These are phyloP conservation scores for Crenichthys baileyi DNA, from an alignment of 2,797 vertebrate species.

Conservation along the genomic window DNA sequence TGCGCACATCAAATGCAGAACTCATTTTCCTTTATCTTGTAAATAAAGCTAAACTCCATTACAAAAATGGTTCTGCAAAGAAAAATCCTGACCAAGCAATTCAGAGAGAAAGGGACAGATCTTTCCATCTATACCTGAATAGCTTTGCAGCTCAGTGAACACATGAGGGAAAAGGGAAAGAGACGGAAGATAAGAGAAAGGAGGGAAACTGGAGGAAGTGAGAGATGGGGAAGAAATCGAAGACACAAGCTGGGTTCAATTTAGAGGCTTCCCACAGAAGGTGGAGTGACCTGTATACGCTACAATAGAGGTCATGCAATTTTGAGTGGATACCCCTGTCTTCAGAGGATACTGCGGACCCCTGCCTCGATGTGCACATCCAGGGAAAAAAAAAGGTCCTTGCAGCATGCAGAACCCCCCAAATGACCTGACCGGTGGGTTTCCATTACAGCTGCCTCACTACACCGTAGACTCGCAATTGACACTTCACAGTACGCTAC, in stretches of 20 bases:
- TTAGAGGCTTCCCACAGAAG: conserved; percentile 84
- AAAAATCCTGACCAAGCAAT: conserved; percentile 81
- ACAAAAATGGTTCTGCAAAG: conserved; percentile 73
- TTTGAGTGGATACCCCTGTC: conserved; percentile 79
- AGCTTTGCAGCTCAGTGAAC: conserved; percentile 85
- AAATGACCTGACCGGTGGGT: conserved; percentile 77
- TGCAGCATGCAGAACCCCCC: conserved; percentile 71
- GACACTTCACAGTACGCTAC: conserved; percentile 71
- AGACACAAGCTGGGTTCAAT: conserved; percentile 87
- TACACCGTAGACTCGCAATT: conserved; percentile 66
- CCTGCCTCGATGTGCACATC: conserved; percentile 77
- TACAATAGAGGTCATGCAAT: conserved; percentile 85
- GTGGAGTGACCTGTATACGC: conserved; percentile 81
- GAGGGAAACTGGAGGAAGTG: conserved; percentile 70
- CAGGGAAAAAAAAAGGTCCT: conserved; percentile 78
- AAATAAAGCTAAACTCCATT: conserved; percentile 83
- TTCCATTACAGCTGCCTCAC: conserved; percentile 78
- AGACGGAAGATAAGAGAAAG: conserved; percentile 76
- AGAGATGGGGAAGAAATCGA: conserved; percentile 76
- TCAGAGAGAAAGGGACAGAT: conserved; percentile 77
- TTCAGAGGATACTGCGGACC: conserved; percentile 76
- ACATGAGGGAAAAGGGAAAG: conserved; percentile 77
- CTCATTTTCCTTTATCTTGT: conserved; percentile 78
- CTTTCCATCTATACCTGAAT: conserved; percentile 81
- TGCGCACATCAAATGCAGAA: conserved; percentile 71